Evolutionary conservation across 1,140 invertebrate genomes (phyloP).

Genomic region (Lamellibrachia luymesi): DNA sequence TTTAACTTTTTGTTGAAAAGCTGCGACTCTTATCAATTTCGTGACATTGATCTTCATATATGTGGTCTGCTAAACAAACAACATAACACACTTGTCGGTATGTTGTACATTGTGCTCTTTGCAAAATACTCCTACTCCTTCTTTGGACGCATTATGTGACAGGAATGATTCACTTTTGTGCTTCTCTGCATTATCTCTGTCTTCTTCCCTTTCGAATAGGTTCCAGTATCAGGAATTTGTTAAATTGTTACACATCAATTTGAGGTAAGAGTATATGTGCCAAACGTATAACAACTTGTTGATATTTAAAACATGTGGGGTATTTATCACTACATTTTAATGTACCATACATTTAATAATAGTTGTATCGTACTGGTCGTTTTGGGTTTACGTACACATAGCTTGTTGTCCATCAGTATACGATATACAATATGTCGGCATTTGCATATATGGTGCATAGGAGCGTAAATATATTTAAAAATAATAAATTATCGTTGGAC

Average conservation of each 20-base stretch:
- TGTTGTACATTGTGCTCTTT: too few species aligned
- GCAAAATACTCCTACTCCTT: too few species aligned
- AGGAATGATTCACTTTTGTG: neutral
- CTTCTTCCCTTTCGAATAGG: neutral
- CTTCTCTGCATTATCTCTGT: neutral
- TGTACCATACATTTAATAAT: neutral
- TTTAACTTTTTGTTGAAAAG: too few species aligned
- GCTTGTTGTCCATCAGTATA: too few species aligned
- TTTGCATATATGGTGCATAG: too few species aligned
- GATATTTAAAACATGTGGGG: neutral
- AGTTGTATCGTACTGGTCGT: neutral
- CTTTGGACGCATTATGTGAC: neutral
- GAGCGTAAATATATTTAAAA: too few species aligned
- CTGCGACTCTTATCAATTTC: too few species aligned
- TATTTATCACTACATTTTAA: neutral
- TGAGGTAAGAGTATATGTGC: neutral
- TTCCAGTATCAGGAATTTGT: neutral
- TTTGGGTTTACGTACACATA: neutral
- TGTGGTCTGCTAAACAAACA: too few species aligned
- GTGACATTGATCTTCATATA: too few species aligned
- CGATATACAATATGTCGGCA: too few species aligned
- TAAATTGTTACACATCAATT: neutral
- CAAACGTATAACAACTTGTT: neutral
- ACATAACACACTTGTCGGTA: too few species aligned
- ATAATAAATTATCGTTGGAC: too few species aligned